Evolutionary conservation across 2,888 invertebrate genomes (phyloP).

Genomic region (Drosophila kambysellisi): DNA sequence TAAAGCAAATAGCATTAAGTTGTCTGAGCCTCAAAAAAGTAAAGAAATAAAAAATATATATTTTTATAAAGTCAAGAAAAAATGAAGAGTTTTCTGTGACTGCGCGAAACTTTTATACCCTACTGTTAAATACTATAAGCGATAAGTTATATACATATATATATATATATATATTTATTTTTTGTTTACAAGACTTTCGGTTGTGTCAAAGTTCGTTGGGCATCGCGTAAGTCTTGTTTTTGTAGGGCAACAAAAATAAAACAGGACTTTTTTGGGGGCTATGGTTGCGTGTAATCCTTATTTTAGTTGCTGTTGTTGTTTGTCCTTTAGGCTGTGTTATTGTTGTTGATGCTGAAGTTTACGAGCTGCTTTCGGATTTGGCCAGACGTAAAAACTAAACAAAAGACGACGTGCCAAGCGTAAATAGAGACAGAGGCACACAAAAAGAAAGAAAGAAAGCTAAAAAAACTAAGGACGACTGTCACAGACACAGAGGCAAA

Average conservation of each 20-base stretch:
- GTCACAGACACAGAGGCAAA: slow-evolving; percentile 64
- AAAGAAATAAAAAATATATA: slow-evolving; percentile 14
- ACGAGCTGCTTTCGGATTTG: slow-evolving; percentile 74
- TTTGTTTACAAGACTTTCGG: background rate
- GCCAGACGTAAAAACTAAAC: slow-evolving; percentile 78
- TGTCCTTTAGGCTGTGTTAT: slow-evolving; percentile 53
- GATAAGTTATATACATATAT: background rate
- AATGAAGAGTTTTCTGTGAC: background rate
- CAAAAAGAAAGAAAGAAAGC: background rate
- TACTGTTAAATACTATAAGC: slow-evolving; percentile 6
- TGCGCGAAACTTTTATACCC: slow-evolving; percentile 31
- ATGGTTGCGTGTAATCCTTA: slow-evolving; percentile 66
- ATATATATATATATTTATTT: background rate
- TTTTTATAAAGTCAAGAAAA: slow-evolving; percentile 47
- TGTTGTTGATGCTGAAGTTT: slow-evolving; percentile 67
- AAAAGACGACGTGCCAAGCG: slow-evolving; percentile 63
- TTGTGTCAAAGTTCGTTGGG: background rate
- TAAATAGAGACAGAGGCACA: slow-evolving; percentile 35
- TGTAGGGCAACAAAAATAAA: slow-evolving; percentile 41
- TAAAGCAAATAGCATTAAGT: slow-evolving; percentile 77
- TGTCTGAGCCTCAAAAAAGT: slow-evolving; percentile 68
- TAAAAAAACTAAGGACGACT: slow-evolving; percentile 3
- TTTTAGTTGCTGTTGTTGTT: slow-evolving; percentile 55
- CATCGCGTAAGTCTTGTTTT: background rate
- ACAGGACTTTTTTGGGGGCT: slow-evolving; percentile 32